phyloP scores from a whole-genome alignment of 2,888 invertebrate species.

The Marronus borbonicus region DNA sequence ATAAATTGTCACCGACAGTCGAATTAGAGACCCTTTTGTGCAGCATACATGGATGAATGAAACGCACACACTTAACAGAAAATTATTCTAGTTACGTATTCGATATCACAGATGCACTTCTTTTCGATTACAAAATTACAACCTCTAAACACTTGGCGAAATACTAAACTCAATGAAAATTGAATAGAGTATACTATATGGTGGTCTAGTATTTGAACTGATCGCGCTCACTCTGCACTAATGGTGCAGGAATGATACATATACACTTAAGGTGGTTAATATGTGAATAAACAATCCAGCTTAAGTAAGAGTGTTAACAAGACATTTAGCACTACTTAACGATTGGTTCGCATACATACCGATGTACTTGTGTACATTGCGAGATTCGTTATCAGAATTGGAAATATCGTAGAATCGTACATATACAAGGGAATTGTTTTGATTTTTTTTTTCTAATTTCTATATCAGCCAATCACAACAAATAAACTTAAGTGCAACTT shows the following conservation, averaged over 20 bases:
- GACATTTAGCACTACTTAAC: conserved; percentile 48
- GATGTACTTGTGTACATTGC: conserved; percentile 20
- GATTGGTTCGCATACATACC: conserved; percentile 22
- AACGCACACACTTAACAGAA: conserved; percentile 13
- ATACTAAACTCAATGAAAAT: background rate
- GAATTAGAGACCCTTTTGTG: conserved; percentile 53
- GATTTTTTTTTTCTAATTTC: conserved; percentile 24
- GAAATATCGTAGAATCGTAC: conserved; percentile 7
- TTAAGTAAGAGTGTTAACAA: conserved; percentile 47
- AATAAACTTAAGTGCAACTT: conserved; percentile 7
- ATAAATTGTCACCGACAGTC: conserved; percentile 52
- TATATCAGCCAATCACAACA: conserved; percentile 6
- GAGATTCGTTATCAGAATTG: conserved; percentile 36
- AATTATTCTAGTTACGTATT: conserved; percentile 10
- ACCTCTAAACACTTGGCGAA: background rate
- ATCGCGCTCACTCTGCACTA: conserved; percentile 19
- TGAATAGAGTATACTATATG: background rate
- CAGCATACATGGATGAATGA: conserved; percentile 50
- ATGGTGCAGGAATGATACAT: conserved; percentile 25
- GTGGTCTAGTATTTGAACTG: background rate
- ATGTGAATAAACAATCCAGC: conserved; percentile 48
- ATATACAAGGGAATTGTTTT: conserved; percentile 11
- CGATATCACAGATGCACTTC: conserved; percentile 17
- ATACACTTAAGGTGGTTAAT: conserved; percentile 40
- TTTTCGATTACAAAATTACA: conserved; percentile 15